A percentile compares a stretch with the other conserved stretches of the same genome.
Evolutionary conservation across 2,888 invertebrate species (phyloP).

Genomic region (Tubulanus polymorphus): DNA sequence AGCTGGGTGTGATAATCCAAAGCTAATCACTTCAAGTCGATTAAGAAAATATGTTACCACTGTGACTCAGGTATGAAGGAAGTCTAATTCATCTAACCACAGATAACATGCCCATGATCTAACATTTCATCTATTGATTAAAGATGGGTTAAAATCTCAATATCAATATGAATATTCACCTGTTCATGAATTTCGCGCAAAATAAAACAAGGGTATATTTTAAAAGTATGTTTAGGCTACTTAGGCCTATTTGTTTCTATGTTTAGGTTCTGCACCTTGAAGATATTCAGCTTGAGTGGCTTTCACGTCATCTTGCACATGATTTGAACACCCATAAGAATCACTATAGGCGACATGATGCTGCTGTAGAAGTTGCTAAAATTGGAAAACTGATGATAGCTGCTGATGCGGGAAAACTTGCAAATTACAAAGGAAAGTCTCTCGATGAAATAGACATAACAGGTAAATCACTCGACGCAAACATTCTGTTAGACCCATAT

Average conservation of each 20-base stretch:
- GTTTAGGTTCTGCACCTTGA: conserved; percentile 2
- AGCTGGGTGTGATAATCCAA: conserved; percentile 4
- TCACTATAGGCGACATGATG: conserved; percentile 1
- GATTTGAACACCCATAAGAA: conserved; percentile 5
- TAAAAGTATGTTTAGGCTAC: too few relatives aligned
- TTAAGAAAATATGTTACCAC: conserved; percentile 7
- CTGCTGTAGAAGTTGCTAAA: conserved; percentile 3
- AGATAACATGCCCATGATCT: too few relatives aligned
- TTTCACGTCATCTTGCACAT: conserved; percentile 8
- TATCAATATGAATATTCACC: too few relatives aligned
- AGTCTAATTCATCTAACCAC: not conserved
- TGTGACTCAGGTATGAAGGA: conserved; percentile 5
- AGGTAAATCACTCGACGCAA: too few relatives aligned
- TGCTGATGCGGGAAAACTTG: conserved; percentile 1
- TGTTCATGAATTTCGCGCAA: too few relatives aligned
- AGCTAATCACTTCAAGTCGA: conserved; percentile 2
- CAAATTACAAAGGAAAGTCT: conserved; percentile 5
- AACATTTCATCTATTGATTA: too few relatives aligned
- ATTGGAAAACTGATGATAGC: not conserved
- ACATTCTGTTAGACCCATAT: too few relatives aligned
- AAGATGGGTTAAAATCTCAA: too few relatives aligned
- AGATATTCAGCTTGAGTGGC: conserved; percentile 4
- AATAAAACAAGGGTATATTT: too few relatives aligned
- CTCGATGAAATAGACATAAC: conserved; percentile 1
- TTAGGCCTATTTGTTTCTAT: too few relatives aligned